A percentile compares a stretch with the other conserved stretches of the same genome.
Evolutionary conservation across 2,113 vertebrate species (phyloP).

Genomic region (Saguinus imperator): DNA sequence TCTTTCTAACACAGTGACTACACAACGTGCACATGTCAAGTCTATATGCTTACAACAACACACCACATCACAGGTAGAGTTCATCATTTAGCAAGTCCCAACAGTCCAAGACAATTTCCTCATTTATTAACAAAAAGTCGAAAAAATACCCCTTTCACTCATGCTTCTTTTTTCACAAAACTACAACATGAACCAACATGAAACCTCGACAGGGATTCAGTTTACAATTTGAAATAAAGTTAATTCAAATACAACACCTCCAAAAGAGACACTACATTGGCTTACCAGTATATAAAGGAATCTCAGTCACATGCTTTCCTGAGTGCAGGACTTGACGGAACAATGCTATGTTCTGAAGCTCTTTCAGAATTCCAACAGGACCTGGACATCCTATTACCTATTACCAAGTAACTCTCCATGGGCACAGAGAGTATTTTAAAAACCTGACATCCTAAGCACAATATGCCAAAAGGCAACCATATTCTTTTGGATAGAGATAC

Average conservation of each 20-base stretch:
- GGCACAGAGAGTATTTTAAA: not conserved
- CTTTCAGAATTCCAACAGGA: not conserved
- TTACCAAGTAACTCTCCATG: not conserved
- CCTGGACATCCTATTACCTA: not conserved
- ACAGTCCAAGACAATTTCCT: not conserved
- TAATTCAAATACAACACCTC: not conserved
- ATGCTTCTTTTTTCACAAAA: not conserved
- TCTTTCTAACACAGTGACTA: not conserved
- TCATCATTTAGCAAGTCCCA: not conserved
- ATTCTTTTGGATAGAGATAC: not conserved
- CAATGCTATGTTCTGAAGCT: not conserved
- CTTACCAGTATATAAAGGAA: too few relatives aligned
- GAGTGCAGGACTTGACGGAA: not conserved
- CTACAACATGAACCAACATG: not conserved
- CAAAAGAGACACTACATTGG: not conserved
- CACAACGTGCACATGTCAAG: not conserved
- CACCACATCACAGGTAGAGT: too few relatives aligned
- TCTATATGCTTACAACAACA: accelerated
- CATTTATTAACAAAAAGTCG: not conserved
- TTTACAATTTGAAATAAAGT: not conserved
- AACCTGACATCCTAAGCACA: not conserved
- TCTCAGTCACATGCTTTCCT: not conserved
- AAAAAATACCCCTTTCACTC: not conserved
- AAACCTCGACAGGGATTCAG: not conserved
- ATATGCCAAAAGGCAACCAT: not conserved